Percentiles rank a stretch among this genome's conserved stretches.
Evolutionary conservation across 2,797 vertebrate genomes (phyloP).

Genomic region (Coluber constrictor): DNA sequence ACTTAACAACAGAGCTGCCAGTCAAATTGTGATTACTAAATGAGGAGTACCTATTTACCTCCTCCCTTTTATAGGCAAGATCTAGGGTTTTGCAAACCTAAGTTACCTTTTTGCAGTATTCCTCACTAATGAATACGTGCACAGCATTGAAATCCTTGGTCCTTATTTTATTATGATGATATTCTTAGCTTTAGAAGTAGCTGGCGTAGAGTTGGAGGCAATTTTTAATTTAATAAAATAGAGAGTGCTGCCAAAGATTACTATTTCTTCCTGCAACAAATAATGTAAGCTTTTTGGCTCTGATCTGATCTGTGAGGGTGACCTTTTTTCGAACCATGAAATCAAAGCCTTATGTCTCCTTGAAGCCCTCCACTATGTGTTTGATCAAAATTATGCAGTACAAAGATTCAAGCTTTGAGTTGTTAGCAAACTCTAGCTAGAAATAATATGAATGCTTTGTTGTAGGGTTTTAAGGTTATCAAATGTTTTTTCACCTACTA

Average conservation of each 20-base stretch:
- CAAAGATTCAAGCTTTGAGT: background rate
- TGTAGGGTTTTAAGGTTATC: background rate
- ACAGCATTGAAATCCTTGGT: background rate
- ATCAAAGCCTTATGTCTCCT: constrained; percentile 27
- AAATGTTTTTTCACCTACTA: background rate
- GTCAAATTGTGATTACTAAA: background rate
- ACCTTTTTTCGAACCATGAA: constrained; percentile 22
- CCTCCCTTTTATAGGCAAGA: background rate
- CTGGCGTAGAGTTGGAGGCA: constrained; percentile 6
- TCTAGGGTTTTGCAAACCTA: background rate
- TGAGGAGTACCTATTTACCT: background rate
- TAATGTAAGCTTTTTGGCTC: constrained; percentile 13
- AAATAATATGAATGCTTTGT: background rate
- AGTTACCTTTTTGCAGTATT: background rate
- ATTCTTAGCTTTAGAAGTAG: background rate
- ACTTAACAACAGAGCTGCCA: background rate
- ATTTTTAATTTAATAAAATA: constrained; percentile 27
- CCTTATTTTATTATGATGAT: background rate
- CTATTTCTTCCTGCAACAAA: constrained; percentile 25
- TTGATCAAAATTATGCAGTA: constrained; percentile 23
- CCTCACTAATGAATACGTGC: background rate
- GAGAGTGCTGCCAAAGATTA: constrained; percentile 4
- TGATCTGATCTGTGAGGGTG: constrained; percentile 13
- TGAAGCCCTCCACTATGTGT: background rate
- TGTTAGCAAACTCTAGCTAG: background rate